phyloP scores from a whole-genome alignment of 2,888 invertebrate genomes.

The Coecobrya sp. region DNA sequence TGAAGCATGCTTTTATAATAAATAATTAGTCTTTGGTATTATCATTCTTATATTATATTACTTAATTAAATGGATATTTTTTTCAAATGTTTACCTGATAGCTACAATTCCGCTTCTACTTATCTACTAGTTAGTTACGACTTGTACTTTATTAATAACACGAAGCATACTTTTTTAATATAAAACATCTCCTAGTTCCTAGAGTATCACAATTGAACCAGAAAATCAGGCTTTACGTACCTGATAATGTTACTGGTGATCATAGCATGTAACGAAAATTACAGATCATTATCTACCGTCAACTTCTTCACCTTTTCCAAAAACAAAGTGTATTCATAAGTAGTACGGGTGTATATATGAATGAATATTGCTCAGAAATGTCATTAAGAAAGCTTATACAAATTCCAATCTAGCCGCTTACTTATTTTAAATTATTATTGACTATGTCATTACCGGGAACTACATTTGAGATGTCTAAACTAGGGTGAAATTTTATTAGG shows the following conservation, averaged over 20 bases:
- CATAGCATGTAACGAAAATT: neutral
- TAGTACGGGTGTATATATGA: neutral
- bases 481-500: conserved; percentile 78
- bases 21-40: conserved; percentile 38
- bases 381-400: neutral
- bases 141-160: conserved; percentile 3
- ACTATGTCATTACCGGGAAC: conserved; percentile 61
- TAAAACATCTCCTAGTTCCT: neutral
- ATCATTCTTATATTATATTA: conserved; percentile 6
- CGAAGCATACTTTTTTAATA: too few species aligned
- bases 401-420: neutral
- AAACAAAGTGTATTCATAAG: neutral
- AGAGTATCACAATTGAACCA: conserved; percentile 58
- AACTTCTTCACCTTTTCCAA: neutral
- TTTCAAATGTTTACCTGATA: neutral
- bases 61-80: neutral
- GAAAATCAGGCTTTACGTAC: conserved; percentile 23
- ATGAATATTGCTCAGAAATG: conserved; percentile 1
- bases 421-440: conserved; percentile 48
- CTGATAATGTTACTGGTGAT: conserved; percentile 22
- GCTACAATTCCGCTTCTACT: neutral
- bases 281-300: neutral
- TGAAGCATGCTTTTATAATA: neutral
- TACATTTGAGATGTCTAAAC: conserved; percentile 59
- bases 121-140: neutral